phyloP scores from a whole-genome alignment of 2,888 invertebrate species.

The Caenorhabditis wallacei region DNA sequence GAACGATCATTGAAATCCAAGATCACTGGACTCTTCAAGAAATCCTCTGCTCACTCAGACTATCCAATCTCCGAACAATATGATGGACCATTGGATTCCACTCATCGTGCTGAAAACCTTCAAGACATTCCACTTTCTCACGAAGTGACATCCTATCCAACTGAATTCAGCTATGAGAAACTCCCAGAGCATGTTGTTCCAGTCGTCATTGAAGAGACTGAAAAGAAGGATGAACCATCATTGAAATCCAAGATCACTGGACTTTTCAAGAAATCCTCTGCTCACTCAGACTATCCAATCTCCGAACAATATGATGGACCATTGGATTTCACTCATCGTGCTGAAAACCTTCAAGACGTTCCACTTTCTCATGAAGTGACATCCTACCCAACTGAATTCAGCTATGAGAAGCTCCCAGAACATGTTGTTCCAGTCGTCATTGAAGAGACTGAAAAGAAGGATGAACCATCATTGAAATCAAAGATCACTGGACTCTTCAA shows the following conservation, averaged over 20 bases:
- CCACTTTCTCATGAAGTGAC: not conserved
- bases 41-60: not conserved
- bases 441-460: not conserved
- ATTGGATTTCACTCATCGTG: not conserved
- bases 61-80: not conserved
- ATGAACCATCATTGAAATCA: not conserved
- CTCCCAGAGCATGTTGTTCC: slow-evolving; percentile 26
- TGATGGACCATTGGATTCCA: slow-evolving; percentile 40
- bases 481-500: not conserved
- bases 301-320: not conserved
- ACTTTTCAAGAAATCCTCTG: not conserved
- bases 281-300: not conserved
- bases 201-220: slow-evolving; percentile 25
- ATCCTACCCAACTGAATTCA: not conserved
- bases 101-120: slow-evolving; percentile 62
- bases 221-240: slow-evolving; percentile 17
- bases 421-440: not conserved
- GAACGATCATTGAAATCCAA: not conserved
- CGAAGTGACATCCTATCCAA: slow-evolving; percentile 28
- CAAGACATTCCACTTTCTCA: slow-evolving; percentile 50
- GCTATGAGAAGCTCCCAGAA: not conserved
- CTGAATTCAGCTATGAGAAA: slow-evolving; percentile 21
- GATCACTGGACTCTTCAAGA: not conserved
- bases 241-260: not conserved
- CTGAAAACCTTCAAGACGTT: not conserved